A percentile compares a stretch with the other conserved stretches of the same genome.
These are phyloP conservation scores for Sipha maydis DNA, from an alignment of 2,888 invertebrate species.

Conservation along the genomic window DNA sequence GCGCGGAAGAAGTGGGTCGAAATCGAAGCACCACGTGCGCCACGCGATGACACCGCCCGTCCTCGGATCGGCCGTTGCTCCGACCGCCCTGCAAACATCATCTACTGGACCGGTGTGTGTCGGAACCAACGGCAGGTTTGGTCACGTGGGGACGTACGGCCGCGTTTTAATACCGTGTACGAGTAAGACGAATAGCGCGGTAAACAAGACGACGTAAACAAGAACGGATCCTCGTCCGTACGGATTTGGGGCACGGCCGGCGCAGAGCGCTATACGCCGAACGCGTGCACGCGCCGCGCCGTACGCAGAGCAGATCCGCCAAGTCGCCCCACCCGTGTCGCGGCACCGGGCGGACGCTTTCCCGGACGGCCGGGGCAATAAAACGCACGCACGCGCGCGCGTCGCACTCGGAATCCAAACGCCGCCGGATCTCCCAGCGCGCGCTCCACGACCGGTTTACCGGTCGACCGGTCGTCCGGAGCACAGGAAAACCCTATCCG, in stretches of 20 bases:
- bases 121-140: too few relatives aligned
- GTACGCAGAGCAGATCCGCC: neutral
- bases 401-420: too few relatives aligned
- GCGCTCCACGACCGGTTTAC: neutral
- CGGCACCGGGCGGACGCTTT: neutral
- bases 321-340: neutral
- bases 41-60: too few relatives aligned
- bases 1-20: too few relatives aligned
- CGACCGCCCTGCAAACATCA: too few relatives aligned
- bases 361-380: neutral
- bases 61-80: too few relatives aligned
- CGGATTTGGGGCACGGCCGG: constrained; percentile 30
- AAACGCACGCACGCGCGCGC: neutral
- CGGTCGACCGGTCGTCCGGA: neutral
- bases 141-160: too few relatives aligned
- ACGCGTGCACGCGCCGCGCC: too few relatives aligned
- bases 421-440: neutral
- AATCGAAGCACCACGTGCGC: too few relatives aligned
- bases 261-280: neutral
- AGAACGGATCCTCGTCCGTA: neutral
- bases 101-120: too few relatives aligned
- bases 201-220: neutral
- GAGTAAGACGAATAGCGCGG: neutral
- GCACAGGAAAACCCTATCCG: neutral
- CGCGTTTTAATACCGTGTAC: neutral